These are phyloP conservation scores for Labia minor DNA, from an alignment of 2,888 invertebrate species.

Conservation along the genomic window DNA sequence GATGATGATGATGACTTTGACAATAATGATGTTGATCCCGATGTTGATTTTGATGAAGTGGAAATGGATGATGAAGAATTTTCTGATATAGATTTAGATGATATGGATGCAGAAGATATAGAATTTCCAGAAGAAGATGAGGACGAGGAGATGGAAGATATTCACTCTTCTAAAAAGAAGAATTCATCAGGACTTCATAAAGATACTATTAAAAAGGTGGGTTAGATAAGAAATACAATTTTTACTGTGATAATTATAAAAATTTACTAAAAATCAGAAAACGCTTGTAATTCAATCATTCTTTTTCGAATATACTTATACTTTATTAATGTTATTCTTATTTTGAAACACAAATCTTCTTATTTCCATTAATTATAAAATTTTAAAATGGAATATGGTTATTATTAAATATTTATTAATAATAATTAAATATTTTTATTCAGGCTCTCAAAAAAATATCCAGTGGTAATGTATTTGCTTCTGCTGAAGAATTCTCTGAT, in stretches of 20 bases:
- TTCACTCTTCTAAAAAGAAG: slow-evolving; percentile 20
- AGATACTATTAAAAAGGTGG: slow-evolving; percentile 9
- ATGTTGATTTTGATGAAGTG: slow-evolving; percentile 23
- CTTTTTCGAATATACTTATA: too few relatives aligned
- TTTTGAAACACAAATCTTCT: too few relatives aligned
- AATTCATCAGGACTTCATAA: slow-evolving; percentile 14
- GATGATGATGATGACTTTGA: slow-evolving; percentile 26
- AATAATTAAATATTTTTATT: too few relatives aligned
- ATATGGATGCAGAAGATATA: slow-evolving; percentile 36
- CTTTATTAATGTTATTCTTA: too few relatives aligned
- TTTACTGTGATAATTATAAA: too few relatives aligned
- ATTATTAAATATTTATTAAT: too few relatives aligned
- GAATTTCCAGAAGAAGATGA: slow-evolving; percentile 25
- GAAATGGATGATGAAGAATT: slow-evolving; percentile 30
- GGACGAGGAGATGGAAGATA: too few relatives aligned
- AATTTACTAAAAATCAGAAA: too few relatives aligned
- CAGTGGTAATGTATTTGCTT: slow-evolving; percentile 53
- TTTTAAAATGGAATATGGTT: too few relatives aligned
- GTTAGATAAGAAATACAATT: too few relatives aligned
- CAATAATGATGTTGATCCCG: slow-evolving; percentile 28
- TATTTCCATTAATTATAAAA: too few relatives aligned
- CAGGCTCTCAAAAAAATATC: slow-evolving; percentile 23
- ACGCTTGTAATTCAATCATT: too few relatives aligned
- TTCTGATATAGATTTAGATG: slow-evolving; percentile 31
- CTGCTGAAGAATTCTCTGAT: slow-evolving; percentile 80